A percentile compares a stretch with the other conserved stretches of the same genome.
Evolutionary conservation across 2,113 vertebrate genomes (phyloP).

Genomic region (Chloropsis cyanopogon): DNA sequence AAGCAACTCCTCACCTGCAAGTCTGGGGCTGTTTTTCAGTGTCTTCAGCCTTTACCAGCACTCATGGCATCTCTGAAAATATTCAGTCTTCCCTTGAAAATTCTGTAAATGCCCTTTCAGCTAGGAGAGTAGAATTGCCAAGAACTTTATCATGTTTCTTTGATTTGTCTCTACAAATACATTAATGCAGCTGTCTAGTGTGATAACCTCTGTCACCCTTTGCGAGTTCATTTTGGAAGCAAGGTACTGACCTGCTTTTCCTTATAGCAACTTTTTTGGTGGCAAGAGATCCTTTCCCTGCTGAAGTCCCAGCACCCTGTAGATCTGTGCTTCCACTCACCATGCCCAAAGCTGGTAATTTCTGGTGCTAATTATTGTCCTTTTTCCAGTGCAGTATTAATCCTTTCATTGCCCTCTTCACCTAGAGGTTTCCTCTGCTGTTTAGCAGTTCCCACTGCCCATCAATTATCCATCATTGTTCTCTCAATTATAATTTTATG

Average conservation of each 20-base stretch:
- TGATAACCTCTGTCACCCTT: background rate
- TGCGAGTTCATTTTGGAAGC: background rate
- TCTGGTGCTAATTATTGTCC: background rate
- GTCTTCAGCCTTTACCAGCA: background rate
- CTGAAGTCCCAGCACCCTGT: background rate
- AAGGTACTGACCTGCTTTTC: constrained; percentile 45
- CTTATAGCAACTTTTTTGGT: background rate
- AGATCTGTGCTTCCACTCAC: background rate
- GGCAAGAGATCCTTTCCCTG: background rate
- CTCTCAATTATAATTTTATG: background rate
- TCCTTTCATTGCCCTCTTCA: background rate
- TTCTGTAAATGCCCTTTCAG: background rate
- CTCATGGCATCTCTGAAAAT: background rate
- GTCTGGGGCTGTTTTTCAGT: background rate
- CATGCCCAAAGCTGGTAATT: background rate
- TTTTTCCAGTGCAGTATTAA: background rate
- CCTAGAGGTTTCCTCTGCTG: background rate
- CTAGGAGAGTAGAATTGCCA: background rate
- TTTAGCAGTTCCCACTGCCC: background rate
- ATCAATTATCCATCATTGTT: background rate
- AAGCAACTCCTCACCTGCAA: background rate
- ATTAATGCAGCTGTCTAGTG: background rate
- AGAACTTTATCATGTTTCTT: background rate
- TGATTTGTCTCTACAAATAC: background rate
- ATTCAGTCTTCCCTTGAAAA: background rate